Evolutionary conservation across 2,888 invertebrate genomes (phyloP).

Genomic region (Trisateles emortualis): DNA sequence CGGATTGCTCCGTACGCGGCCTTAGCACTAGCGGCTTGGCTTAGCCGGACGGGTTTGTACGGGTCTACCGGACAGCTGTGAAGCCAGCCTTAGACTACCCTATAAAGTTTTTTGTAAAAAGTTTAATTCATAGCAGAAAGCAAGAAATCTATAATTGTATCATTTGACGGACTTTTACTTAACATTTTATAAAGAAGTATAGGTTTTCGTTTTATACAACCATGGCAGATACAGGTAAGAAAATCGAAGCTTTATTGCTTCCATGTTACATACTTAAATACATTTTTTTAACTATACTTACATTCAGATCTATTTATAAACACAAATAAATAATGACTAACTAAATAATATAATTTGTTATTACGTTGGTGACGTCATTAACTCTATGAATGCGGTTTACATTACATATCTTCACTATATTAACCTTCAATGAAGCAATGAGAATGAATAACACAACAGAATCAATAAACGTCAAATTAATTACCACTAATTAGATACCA

Average conservation of each 20-base stretch:
- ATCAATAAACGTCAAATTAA: slow-evolving; percentile 7
- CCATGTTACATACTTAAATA: slow-evolving; percentile 55
- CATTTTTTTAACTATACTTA: slow-evolving; percentile 53
- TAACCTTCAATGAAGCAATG: not conserved
- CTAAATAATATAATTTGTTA: slow-evolving; percentile 22
- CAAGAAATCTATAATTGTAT: slow-evolving; percentile 22
- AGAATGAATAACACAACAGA: not conserved
- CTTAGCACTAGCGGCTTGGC: too few relatives aligned
- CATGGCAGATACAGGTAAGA: slow-evolving; percentile 49
- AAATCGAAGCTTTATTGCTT: slow-evolving; percentile 66
- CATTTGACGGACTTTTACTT: slow-evolving; percentile 36
- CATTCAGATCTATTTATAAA: slow-evolving; percentile 64
- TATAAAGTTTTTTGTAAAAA: not conserved
- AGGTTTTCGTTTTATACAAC: slow-evolving; percentile 24
- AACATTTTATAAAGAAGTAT: slow-evolving; percentile 14
- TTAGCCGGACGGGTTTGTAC: too few relatives aligned
- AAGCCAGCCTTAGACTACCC: too few relatives aligned
- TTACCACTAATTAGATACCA: not conserved
- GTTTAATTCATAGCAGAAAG: slow-evolving; percentile 9
- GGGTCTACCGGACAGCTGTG: too few relatives aligned
- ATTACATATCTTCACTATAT: not conserved
- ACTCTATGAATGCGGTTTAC: slow-evolving; percentile 21
- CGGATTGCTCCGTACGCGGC: too few relatives aligned
- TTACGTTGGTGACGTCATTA: slow-evolving; percentile 20
- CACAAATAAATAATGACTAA: slow-evolving; percentile 34